Percentiles rank a stretch among this genome's conserved stretches.
Conservation (phyloP, 2,888 invertebrate species). For the Epirrita christyi region DNA sequence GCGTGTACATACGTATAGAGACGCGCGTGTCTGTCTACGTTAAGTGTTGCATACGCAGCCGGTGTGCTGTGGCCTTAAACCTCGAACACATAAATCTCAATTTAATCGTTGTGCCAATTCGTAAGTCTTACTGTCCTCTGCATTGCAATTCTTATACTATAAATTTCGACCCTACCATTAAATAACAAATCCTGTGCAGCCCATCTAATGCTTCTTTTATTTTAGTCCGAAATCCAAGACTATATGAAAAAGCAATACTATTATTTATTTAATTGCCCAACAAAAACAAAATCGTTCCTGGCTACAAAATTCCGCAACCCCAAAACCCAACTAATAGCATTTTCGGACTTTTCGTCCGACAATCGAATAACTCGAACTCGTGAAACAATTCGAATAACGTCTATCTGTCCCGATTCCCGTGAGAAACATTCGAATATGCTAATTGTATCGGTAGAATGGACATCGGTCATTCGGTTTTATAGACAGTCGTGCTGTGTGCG, state of each 20-base stretch:
- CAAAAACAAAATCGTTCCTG: constrained; percentile 26
- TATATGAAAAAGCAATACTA: constrained; percentile 12
- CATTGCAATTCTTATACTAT: no score
- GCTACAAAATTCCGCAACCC: constrained; percentile 40
- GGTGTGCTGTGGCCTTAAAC: no score
- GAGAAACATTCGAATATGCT: constrained; percentile 52
- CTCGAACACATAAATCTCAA: no score
- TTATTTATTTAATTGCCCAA: constrained; percentile 25
- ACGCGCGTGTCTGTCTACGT: no score
- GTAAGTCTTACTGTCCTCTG: no score
- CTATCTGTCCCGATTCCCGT: constrained; percentile 48
- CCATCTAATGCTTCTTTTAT: constrained; percentile 5
- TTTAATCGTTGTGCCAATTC: no score
- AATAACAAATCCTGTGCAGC: no score
- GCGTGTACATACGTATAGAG: no score
- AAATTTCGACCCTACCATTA: no score
- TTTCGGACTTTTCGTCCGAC: constrained; percentile 27
- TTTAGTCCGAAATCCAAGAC: constrained; percentile 7
- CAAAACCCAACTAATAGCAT: constrained; percentile 21
- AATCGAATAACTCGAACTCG: constrained; percentile 41
- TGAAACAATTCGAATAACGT: constrained; percentile 40
- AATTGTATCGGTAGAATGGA: constrained; percentile 41
- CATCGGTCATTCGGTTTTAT: constrained; percentile 35
- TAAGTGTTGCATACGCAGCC: no score
- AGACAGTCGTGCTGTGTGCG: constrained; percentile 27